Evolutionary conservation across 2,797 vertebrate genomes (phyloP), one percentile per base, ranked within the genome.

Genomic region (Hydrophis major): DNA sequence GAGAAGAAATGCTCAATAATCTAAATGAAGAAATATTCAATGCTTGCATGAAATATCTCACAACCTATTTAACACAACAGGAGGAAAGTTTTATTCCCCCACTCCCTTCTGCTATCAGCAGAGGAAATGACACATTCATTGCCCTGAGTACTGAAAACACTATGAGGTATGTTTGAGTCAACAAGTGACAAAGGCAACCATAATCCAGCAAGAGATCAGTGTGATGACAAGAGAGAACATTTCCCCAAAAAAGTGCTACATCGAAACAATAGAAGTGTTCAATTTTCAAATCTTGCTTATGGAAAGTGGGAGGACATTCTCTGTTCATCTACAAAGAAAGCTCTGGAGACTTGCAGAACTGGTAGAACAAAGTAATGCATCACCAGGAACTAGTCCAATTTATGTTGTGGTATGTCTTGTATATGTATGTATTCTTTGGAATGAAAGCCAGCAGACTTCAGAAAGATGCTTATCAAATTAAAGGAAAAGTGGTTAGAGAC

Each of bases 121-220:
- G 96, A 56, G 90, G 92, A 94, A 91, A 92, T 94, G 95, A 13
- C 0, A 0, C 83, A 56, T 88, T 66, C 0, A 0, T 96, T 95
- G 95, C 95, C 3, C 59, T 0, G 92, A 95, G 94, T 95, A 96
- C 95, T 91, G 59, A 61, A 87, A 93, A 13, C 59, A 93, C 92
- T 47, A 93, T 27, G 1, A 88, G 86, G 93, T 57, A 92, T 90
- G 59, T 92, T 63, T 93, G 53, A 94, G 94, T 57, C 2, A 1
- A 89, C 93, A 92, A 88, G 92, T 83, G 94, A 94, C 95, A 95
- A 96, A 96, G 96, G 95, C 96, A 95, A 96, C 94, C 95, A 60
- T 90, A 93, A 95, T 90, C 95, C 56, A 2, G 0, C 0, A 95
- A 95, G 94, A 94, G 83, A 91, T 12, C 0, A 78, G 53, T 92